These are phyloP conservation scores for Microtus oregoni DNA, from an alignment of 2,113 vertebrate genomes.

Conservation along the genomic window DNA sequence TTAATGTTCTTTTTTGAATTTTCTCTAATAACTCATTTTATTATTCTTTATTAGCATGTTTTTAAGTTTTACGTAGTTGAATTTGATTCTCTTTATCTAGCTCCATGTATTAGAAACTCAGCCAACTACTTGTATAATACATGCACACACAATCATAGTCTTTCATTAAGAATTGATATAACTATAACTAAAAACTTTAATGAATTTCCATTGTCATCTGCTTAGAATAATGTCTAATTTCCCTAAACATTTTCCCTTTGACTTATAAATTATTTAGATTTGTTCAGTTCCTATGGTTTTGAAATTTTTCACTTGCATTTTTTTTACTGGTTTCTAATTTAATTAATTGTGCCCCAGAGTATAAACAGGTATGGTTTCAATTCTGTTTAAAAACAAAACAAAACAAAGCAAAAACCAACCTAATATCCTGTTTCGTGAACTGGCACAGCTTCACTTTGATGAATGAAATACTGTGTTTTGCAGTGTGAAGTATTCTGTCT, in stretches of 20 bases:
- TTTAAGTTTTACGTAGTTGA: constrained; percentile 1
- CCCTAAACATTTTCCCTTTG: constrained; percentile 23
- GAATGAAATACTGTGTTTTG: neutral
- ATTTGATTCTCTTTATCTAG: neutral
- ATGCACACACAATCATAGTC: neutral
- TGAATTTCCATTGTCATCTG: neutral
- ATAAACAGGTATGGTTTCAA: neutral
- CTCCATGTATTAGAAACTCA: neutral
- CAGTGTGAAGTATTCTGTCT: neutral
- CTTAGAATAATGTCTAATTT: neutral
- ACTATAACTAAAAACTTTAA: neutral
- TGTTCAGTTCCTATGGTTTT: neutral
- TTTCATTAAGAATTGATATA: neutral
- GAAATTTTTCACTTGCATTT: neutral
- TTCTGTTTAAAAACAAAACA: neutral
- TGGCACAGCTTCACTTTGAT: neutral
- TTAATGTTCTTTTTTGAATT: neutral
- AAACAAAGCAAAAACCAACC: too few relatives aligned
- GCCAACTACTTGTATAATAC: neutral
- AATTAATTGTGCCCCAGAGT: neutral
- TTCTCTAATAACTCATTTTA: neutral
- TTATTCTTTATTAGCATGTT: neutral
- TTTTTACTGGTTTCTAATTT: neutral
- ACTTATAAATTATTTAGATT: neutral
- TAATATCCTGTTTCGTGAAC: neutral